A percentile compares a stretch with the other conserved stretches of the same genome.
phyloP scores from a whole-genome alignment of 2,888 invertebrate species.

The Orthosia incerta region DNA sequence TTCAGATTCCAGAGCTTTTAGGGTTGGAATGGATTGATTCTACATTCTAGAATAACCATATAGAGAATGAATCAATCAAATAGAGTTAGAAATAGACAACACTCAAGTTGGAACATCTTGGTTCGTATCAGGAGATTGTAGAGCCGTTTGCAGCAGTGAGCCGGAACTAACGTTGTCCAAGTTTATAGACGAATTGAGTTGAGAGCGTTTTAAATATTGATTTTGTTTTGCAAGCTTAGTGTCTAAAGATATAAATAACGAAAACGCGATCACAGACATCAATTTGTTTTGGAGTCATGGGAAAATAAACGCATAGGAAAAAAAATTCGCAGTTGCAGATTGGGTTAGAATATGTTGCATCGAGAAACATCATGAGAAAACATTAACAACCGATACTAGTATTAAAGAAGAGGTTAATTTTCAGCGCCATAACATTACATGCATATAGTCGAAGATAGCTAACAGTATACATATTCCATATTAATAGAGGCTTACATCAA shows the following conservation, averaged over 20 bases:
- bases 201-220: conserved; percentile 18
- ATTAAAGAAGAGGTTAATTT: neutral
- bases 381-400: too few species aligned
- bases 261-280: too few species aligned
- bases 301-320: too few species aligned
- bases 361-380: too few species aligned
- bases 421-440: neutral
- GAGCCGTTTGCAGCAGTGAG: conserved; percentile 39
- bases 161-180: conserved; percentile 44
- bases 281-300: too few species aligned
- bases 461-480: neutral
- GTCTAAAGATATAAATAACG: too few species aligned
- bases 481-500: neutral
- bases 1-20: neutral
- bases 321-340: too few species aligned
- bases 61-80: conserved; percentile 27
- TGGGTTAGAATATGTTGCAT: too few species aligned
- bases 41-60: conserved; percentile 2
- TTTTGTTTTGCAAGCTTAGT: conserved; percentile 9
- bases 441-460: too few species aligned
- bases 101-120: conserved; percentile 42
- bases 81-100: conserved; percentile 30
- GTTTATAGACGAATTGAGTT: conserved; percentile 42
- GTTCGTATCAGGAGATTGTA: conserved; percentile 38
- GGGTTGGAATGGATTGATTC: neutral